Conservation (phyloP, 2,113 vertebrate genomes). For the Brachypodius melanocephalos region DNA sequence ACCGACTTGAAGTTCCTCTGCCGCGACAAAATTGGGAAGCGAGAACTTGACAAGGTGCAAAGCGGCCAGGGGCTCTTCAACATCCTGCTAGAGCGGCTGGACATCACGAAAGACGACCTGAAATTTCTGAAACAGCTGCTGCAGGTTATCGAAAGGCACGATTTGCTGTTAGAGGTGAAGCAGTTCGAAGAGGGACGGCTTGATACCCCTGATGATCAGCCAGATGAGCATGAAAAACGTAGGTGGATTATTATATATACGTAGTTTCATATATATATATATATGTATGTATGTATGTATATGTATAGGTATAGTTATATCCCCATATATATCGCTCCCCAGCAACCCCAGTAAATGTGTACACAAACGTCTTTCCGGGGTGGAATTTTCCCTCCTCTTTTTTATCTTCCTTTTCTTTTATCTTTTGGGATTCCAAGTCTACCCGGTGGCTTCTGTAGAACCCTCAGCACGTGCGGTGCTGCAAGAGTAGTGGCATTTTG, state of each 20-base stretch:
- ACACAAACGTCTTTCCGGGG: accelerated
- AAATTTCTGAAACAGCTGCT: neutral
- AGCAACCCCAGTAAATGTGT: neutral
- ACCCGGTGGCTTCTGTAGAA: neutral
- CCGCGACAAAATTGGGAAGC: constrained; percentile 17
- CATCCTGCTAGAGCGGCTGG: constrained; percentile 58
- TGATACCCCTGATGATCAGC: neutral
- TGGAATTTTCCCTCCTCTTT: accelerated
- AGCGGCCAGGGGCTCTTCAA: constrained; percentile 61
- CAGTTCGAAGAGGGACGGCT: neutral
- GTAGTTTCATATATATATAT: neutral
- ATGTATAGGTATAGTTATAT: neutral
- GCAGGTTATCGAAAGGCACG: neutral
- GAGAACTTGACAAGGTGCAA: constrained; percentile 5
- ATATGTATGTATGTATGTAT: too few species aligned
- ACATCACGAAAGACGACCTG: neutral
- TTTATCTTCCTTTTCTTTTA: neutral
- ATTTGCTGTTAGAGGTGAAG: constrained; percentile 30
- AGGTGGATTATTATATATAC: neutral
- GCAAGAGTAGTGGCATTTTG: neutral
- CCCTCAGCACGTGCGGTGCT: too few species aligned
- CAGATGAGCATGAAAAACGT: constrained; percentile 68
- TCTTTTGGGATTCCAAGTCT: neutral
- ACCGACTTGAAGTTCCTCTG: constrained; percentile 70
- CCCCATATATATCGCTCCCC: accelerated